phyloP scores from a whole-genome alignment of 2,888 invertebrate genomes.

The Dorcus parallelipipedus region DNA sequence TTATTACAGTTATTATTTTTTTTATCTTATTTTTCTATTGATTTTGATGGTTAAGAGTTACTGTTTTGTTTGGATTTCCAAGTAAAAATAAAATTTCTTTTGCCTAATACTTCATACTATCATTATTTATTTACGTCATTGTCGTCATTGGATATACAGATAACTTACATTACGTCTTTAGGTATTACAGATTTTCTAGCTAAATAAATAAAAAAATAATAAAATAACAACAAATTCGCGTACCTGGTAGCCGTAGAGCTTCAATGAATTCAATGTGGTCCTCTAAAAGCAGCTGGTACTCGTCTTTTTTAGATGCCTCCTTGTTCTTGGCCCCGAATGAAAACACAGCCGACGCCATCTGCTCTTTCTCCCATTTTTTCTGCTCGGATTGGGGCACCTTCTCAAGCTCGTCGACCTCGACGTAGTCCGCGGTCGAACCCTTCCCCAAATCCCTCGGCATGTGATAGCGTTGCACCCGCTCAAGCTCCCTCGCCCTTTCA shows the following conservation, averaged over 20 bases:
- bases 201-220: too few relatives aligned
- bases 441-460: conserved; percentile 89
- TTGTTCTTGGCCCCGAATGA: conserved; percentile 92
- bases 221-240: conserved; percentile 2
- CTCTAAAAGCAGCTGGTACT: conserved; percentile 90
- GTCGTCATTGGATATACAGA: too few relatives aligned
- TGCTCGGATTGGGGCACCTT: conserved; percentile 80
- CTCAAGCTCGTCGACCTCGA: conserved; percentile 84
- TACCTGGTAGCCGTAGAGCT: conserved; percentile 75
- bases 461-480: conserved; percentile 88
- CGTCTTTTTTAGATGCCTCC: conserved; percentile 55
- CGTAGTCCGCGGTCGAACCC: conserved; percentile 67
- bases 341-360: conserved; percentile 88
- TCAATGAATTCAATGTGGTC: conserved; percentile 99
- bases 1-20: too few relatives aligned
- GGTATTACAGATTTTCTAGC: too few relatives aligned
- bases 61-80: too few relatives aligned
- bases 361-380: conserved; percentile 97
- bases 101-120: too few relatives aligned
- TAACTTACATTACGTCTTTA: too few relatives aligned
- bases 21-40: too few relatives aligned
- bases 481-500: conserved; percentile 89
- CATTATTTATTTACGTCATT: too few relatives aligned
- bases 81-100: too few relatives aligned
- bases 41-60: too few relatives aligned